phyloP scores from a whole-genome alignment of 2,113 vertebrate genomes.

The Helogale parvula region DNA sequence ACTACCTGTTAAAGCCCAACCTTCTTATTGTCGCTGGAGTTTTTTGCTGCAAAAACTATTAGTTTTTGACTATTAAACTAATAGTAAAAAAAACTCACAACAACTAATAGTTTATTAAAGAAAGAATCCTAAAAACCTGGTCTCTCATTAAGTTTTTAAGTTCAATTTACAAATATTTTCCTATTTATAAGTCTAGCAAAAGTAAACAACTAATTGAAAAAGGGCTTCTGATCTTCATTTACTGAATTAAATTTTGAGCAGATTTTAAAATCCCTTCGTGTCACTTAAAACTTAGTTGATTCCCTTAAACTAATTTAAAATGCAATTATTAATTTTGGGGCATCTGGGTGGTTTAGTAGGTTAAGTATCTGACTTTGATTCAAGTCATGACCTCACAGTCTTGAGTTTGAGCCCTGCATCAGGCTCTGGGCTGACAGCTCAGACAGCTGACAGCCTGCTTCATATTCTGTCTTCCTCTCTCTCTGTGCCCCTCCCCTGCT shows the following conservation, averaged over 20 bases:
- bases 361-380: too few species aligned
- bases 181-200: neutral
- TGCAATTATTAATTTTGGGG: neutral
- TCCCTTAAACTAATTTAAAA: conserved; percentile 50
- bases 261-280: conserved; percentile 26
- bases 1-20: neutral
- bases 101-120: neutral
- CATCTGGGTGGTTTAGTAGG: too few species aligned
- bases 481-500: too few species aligned
- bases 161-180: conserved; percentile 51
- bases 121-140: conserved; percentile 5
- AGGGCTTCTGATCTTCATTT: neutral
- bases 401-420: too few species aligned
- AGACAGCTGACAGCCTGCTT: too few species aligned
- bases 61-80: too few species aligned
- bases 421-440: too few species aligned
- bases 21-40: neutral
- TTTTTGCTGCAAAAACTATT: neutral
- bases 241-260: conserved; percentile 44
- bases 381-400: too few species aligned
- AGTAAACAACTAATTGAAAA: neutral
- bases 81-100: too few species aligned
- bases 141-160: conserved; percentile 32
- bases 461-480: too few species aligned
- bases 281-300: conserved; percentile 10